Evolutionary conservation across 2,797 vertebrate species (phyloP), one percentile per base, ranked within the genome.

Genomic region (Semotilus atromaculatus): DNA sequence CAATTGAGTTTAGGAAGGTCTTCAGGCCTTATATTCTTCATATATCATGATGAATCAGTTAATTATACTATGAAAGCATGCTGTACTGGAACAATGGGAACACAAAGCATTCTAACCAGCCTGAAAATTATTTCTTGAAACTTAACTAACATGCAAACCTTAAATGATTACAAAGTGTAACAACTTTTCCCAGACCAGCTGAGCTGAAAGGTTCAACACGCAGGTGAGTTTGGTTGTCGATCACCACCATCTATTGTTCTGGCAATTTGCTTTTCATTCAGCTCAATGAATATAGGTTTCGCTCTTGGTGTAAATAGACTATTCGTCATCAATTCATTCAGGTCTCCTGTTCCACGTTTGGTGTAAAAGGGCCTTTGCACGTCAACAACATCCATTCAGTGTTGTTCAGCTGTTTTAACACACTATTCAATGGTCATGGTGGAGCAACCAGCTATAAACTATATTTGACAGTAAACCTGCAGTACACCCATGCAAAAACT

Each of bases 341-440:
- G 36, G n/a, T 43, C 29, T 19, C 36, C 38, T 43, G n/a, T 43
- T 13, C 26, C 5, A 23, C 10, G 14, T 78, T 43, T 43, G 23
- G 53, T 60, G 36, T 60, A 13, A 60, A n/a, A 29, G 4, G 36
- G 53, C 75, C 53, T 77, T 78, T 13, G 14, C 16, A 29, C 1
- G 16, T 78, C 75, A 78, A 62, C 55, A 29, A 3, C 75, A 29
- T 43, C n/a, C 38, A 78, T 62, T 62, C 16, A 78, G 38, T 62
- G 55, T 21, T 62, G 55, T 77, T 43, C n/a, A 62, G 9, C 55
- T 77, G 75, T 62, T 62, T 43, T 7, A 77, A 58, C 73, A 23
- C 29, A 58, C 31, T 75, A 58, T n/a, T 75, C 74, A 77, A 40
- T 43, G 38, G 3, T 78, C 36, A 29, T 16, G 10, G 29, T 29